Evolutionary conservation across 2,888 invertebrate genomes (phyloP), one percentile per base, ranked within the genome.

Genomic region (Cosmorhoe ocellata): DNA sequence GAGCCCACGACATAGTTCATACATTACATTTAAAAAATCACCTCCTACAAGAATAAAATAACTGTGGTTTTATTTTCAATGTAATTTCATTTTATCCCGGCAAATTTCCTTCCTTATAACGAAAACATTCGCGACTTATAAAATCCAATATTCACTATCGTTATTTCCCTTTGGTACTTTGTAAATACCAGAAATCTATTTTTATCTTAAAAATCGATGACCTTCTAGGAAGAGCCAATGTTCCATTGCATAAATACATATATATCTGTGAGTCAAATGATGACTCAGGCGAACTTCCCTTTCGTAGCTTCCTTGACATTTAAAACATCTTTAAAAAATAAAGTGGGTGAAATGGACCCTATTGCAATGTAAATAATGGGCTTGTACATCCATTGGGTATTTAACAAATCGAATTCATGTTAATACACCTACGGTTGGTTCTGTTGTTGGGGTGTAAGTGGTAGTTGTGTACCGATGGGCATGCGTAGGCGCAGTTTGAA

Each of bases 401-500:
- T 56, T 52, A 49, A 54, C 51, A 51, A 58, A 58, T 51, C 36
- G 51, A 51, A 45, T 58, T 54, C 48, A 54, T 53, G 48, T 52
- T 50, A 30, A 12, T 43, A 51, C 51, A 49, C 58, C 60, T 58
- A 58, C 57, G 26, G 31, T 31, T 43, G 22, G 36, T 26, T 27
- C 28, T 36, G 14, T 28, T 34, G 18, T 32, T 38, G 14, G 38
- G 41, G 67, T 66, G 64, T 76, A 76, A 79, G 64, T 65, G 56
- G 68, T 67, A 66, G 38, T 31, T n/a, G n/a, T 39, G 43, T 47
- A 46, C 45, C 44, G 24, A 42, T 46, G 59, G 51, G 56, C 56
- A 57, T 68, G 73, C 71, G 76, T 75, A 71, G 79, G 79, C 71
- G 74, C 71, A 26, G 14, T 3, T 11, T n/a, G 31, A 30, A 9